Base-by-base conservation (phyloP, 2,888 invertebrate species). In the Phengaris arion region DNA sequence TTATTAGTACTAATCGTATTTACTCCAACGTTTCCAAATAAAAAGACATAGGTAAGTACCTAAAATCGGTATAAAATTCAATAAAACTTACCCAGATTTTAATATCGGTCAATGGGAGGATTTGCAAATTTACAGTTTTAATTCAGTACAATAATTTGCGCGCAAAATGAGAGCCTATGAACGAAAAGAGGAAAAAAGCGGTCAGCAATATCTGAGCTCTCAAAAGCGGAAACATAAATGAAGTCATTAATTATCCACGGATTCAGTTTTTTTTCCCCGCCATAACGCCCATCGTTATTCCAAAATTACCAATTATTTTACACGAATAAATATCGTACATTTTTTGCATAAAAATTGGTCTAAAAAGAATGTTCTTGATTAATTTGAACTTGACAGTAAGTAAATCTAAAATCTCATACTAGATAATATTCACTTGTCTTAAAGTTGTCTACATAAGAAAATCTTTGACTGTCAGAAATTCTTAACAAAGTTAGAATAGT, bases 171-270 rank as follows among this genome's bases (percentile, higher is more conserved):
- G 82, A 35, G 84, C 86, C 86, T 85, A 87, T 78, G 78, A 78
- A 79, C 79, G 80, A 79, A 80, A 80, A 80, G 76, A 45, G 69
- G 75, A 75, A 77, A 82, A 84, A 84, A 82, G 81, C 83, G 87
- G 89, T 87, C 88, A 85, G 87, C 91, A 91, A 90, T 92, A 92
- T 92, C 92, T 89, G 85, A 88, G 85, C 89, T 87, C 86, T 93
- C 91, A 91, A 91, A 89, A 91, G 92, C 92, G 92, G 92, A 90
- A 92, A 91, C 91, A 92, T 91, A 92, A 93, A 93, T 92, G 92
- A 91, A 91, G 91, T 90, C 92, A 92, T 93, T 92, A 93, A 92
- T 93, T 93, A 93, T 92, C 90, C 91, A 86, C 85, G 89, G 88
- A 87, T 88, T 86, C 87, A 87, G 89, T 91, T 91, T 90, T 91